These are phyloP conservation scores for Anagrus nilaparvatae DNA, from an alignment of 1,140 invertebrate genomes.

Conservation along the genomic window DNA sequence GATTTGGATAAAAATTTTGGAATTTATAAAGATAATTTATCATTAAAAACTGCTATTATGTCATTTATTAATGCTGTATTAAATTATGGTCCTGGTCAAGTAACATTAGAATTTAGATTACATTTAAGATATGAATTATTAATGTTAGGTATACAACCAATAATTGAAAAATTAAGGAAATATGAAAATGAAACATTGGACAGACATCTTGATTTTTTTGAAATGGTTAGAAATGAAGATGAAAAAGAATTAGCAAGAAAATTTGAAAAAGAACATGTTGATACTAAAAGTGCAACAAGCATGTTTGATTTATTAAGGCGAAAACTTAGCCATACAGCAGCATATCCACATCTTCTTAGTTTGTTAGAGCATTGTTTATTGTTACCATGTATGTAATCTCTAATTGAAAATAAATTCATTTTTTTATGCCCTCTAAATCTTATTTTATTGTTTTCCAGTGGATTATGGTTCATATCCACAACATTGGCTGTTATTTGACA, in stretches of 20 bases:
- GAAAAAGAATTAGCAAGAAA: conserved; percentile 87
- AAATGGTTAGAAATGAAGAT: conserved; percentile 95
- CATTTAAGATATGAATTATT: conserved; percentile 94
- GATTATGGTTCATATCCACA: conserved; percentile 75
- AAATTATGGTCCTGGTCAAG: conserved; percentile 92
- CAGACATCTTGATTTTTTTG: conserved; percentile 91
- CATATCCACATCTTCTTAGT: conserved; percentile 87
- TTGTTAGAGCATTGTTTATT: conserved; percentile 85
- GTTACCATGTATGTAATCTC: conserved; percentile 67
- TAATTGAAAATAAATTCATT: neutral
- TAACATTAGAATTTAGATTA: conserved; percentile 89
- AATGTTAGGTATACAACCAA: conserved; percentile 93
- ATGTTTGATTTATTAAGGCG: conserved; percentile 91
- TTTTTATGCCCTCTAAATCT: neutral
- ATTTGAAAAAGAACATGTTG: conserved; percentile 86
- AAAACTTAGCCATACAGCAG: conserved; percentile 85
- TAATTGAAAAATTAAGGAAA: conserved; percentile 83
- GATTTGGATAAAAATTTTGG: conserved; percentile 86
- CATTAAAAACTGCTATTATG: conserved; percentile 94
- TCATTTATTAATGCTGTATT: conserved; percentile 95
- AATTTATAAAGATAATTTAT: conserved; percentile 79
- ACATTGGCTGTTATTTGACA: conserved; percentile 89
- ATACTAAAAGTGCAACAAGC: conserved; percentile 83
- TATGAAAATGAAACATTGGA: conserved; percentile 92
- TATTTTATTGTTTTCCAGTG: conserved; percentile 38